Evolutionary conservation across 1,140 invertebrate genomes (phyloP).

Genomic region (Mamestra configurata): DNA sequence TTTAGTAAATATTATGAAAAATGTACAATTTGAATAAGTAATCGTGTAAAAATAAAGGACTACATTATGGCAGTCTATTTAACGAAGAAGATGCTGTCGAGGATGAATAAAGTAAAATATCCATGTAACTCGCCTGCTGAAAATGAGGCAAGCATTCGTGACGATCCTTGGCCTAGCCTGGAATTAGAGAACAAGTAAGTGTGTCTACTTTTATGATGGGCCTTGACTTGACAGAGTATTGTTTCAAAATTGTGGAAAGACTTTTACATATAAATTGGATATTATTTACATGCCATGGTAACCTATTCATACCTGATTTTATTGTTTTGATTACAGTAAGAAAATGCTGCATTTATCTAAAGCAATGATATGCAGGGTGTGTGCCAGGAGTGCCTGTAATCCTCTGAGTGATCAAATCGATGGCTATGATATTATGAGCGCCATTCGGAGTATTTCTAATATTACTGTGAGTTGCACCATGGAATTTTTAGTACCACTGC

Average conservation of each 20-base stretch:
- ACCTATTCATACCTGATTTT: too few relatives aligned
- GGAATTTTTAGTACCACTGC: neutral
- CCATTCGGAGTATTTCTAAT: constrained; percentile 76
- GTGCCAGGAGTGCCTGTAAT: constrained; percentile 74
- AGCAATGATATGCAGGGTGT: constrained; percentile 81
- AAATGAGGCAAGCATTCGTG: constrained; percentile 55
- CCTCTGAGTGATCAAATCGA: constrained; percentile 72
- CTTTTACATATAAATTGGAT: too few relatives aligned
- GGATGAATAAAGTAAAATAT: constrained; percentile 73
- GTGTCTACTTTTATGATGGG: neutral
- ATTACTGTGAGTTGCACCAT: constrained; percentile 71
- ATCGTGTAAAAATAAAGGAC: neutral
- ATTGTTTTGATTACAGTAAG: constrained; percentile 68
- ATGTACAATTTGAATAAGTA: neutral
- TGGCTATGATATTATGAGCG: constrained; percentile 78
- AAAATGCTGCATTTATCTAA: constrained; percentile 68
- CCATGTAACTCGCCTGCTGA: constrained; percentile 59
- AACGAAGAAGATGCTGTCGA: constrained; percentile 79
- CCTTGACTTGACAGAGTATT: neutral
- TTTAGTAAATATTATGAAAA: neutral
- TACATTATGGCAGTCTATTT: constrained; percentile 77
- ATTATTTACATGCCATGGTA: too few relatives aligned
- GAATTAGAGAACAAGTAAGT: constrained; percentile 32
- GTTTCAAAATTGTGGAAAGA: neutral
- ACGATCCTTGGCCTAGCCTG: constrained; percentile 78